Conservation (phyloP, 2,797 vertebrate species). For the Xenentodon cancila region DNA sequence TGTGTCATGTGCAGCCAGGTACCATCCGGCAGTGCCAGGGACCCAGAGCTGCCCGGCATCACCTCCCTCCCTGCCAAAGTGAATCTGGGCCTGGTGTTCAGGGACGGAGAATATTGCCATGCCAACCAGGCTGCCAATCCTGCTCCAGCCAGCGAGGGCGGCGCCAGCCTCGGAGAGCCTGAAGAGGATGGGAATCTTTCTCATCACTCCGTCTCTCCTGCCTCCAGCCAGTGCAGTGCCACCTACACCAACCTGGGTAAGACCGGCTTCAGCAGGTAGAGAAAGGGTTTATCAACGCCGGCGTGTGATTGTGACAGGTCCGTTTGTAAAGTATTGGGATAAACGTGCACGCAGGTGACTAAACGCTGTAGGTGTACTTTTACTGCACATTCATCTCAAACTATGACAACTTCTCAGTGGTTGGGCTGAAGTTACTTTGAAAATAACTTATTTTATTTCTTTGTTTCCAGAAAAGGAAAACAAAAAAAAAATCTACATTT, state of each 20-base stretch:
- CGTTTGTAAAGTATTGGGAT: no score
- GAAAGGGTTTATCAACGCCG: not conserved
- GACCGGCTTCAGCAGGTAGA: constrained; percentile 26
- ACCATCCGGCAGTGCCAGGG: constrained; percentile 76
- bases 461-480: no score
- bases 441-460: no score
- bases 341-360: no score
- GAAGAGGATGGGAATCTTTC: constrained; percentile 80
- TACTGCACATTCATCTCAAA: no score
- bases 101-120: constrained; percentile 45
- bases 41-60: constrained; percentile 74
- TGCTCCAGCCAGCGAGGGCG: constrained; percentile 63
- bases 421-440: no score
- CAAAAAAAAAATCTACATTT: no score
- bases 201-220: constrained; percentile 78
- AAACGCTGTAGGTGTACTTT: no score
- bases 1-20: constrained; percentile 84
- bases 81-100: constrained; percentile 68
- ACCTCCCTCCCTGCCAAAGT: constrained; percentile 78
- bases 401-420: no score
- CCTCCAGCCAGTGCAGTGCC: constrained; percentile 88
- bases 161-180: constrained; percentile 70
- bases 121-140: constrained; percentile 59
- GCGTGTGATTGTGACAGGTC: no score
- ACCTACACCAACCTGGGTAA: constrained; percentile 97